phyloP scores from a whole-genome alignment of 2,113 vertebrate species.

The Neomonachus schauinslandi region DNA sequence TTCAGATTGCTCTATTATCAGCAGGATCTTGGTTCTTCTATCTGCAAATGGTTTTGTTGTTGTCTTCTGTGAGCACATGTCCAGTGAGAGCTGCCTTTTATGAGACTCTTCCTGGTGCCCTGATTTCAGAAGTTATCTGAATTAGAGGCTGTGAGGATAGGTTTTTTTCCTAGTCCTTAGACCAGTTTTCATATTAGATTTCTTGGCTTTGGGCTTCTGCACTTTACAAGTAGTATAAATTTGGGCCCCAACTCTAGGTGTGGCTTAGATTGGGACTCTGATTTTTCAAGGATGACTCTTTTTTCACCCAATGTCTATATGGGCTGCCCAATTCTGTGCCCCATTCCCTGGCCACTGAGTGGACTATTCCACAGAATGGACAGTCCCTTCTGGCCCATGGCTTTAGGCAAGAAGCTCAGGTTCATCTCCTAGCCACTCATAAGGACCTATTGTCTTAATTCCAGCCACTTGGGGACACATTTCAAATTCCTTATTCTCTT shows the following conservation, averaged over 20 bases:
- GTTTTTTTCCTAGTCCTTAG: neutral
- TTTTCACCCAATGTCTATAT: neutral
- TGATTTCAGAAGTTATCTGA: neutral
- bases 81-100: neutral
- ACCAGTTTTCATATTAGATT: neutral
- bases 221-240: neutral
- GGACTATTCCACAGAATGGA: neutral
- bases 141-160: neutral
- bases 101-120: neutral
- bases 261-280: neutral
- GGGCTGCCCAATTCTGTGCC: neutral
- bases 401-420: neutral
- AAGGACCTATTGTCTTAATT: neutral
- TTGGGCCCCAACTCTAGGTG: neutral
- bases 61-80: neutral
- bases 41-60: neutral
- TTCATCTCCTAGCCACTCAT: neutral
- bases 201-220: neutral
- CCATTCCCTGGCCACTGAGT: neutral
- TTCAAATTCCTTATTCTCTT: slow-evolving; percentile 9
- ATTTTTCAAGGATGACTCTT: slow-evolving; percentile 24
- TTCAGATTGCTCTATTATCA: neutral
- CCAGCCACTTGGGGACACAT: neutral
- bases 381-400: neutral
- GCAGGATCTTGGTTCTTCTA: slow-evolving; percentile 4